phyloP scores from a whole-genome alignment of 2,888 invertebrate genomes.

The Lymantria dispar region DNA sequence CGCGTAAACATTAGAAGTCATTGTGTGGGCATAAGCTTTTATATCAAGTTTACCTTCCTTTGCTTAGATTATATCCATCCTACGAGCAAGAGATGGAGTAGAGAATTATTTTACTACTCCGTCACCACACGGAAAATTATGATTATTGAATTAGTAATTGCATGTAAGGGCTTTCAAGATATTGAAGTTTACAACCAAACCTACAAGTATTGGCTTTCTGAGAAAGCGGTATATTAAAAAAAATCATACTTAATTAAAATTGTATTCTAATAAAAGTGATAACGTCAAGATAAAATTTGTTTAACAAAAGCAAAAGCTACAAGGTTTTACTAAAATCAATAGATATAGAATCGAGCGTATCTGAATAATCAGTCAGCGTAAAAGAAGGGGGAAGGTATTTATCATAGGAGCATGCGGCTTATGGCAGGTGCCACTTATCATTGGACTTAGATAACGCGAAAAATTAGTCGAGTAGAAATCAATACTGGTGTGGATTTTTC shows the following conservation, averaged over 20 bases:
- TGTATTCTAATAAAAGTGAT: background rate
- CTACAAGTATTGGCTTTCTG: too few relatives aligned
- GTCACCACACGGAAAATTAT: too few relatives aligned
- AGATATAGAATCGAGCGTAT: constrained; percentile 29
- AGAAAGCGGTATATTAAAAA: too few relatives aligned
- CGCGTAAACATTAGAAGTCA: too few relatives aligned
- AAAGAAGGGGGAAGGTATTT: constrained; percentile 65
- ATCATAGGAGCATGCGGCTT: constrained; percentile 56
- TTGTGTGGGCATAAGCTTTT: too few relatives aligned
- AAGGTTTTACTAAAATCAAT: constrained; percentile 18
- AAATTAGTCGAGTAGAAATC: constrained; percentile 69
- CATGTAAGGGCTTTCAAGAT: too few relatives aligned
- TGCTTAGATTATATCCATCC: too few relatives aligned
- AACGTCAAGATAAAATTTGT: background rate
- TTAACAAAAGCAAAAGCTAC: background rate
- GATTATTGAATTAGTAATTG: too few relatives aligned
- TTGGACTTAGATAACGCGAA: constrained; percentile 64
- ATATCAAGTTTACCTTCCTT: too few relatives aligned
- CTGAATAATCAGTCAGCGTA: constrained; percentile 46
- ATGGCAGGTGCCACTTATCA: constrained; percentile 66
- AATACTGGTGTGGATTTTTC: constrained; percentile 57
- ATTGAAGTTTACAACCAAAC: too few relatives aligned
- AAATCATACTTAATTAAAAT: background rate
- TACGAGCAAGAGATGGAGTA: too few relatives aligned
- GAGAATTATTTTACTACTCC: too few relatives aligned